Evolutionary conservation across 2,113 vertebrate species (phyloP).

Genomic region (Pongo abelii): DNA sequence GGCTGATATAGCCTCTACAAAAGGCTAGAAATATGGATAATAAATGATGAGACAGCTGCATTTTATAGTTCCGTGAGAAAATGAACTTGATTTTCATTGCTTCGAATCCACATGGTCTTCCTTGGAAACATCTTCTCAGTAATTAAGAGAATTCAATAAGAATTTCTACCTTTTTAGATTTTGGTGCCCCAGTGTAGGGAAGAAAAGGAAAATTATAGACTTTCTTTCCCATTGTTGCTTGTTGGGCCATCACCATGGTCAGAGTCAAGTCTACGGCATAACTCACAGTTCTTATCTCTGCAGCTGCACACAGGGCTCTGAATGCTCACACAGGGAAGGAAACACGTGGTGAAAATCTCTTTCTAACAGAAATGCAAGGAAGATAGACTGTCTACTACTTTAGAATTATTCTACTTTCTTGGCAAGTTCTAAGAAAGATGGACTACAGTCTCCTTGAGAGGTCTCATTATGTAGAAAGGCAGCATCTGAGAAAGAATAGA

Average conservation of each 20-base stretch:
- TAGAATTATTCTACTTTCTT: background rate
- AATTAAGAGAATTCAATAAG: constrained; percentile 14
- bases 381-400: constrained; percentile 8
- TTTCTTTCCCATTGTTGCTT: background rate
- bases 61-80: constrained; percentile 43
- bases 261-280: background rate
- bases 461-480: background rate
- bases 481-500: background rate
- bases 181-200: background rate
- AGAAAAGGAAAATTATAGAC: background rate
- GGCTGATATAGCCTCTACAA: background rate
- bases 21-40: background rate
- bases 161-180: background rate
- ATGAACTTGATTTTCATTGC: constrained; percentile 33
- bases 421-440: background rate
- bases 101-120: background rate
- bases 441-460: background rate
- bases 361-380: background rate
- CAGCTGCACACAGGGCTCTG: background rate
- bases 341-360: background rate
- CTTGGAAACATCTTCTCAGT: background rate
- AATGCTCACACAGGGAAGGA: background rate
- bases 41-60: background rate
- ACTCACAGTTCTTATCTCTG: constrained; percentile 9
- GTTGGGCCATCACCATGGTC: background rate